Percentiles rank a stretch among this genome's conserved stretches.
phyloP scores from a whole-genome alignment of 1,140 invertebrate species.

The Drosophila mojavensis region DNA sequence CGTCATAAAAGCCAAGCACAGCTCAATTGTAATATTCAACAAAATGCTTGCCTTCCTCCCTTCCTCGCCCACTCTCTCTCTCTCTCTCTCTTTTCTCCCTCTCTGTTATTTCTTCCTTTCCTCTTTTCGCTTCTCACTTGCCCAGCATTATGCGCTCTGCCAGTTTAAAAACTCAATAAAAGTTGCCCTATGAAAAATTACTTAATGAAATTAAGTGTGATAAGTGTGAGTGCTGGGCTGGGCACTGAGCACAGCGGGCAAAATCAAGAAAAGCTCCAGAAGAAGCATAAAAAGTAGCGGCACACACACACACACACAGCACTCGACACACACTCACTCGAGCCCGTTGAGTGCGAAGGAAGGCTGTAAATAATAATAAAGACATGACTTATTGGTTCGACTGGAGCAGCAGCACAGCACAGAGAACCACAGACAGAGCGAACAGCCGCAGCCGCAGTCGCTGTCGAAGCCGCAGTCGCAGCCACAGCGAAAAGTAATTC shows the following conservation, averaged over 20 bases:
- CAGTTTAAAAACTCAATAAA: slow-evolving; percentile 78
- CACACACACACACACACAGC: slow-evolving; percentile 6
- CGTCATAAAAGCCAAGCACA: slow-evolving; percentile 20
- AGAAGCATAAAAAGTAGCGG: slow-evolving; percentile 3
- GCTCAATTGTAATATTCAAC: slow-evolving; percentile 62
- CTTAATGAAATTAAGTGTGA: slow-evolving; percentile 81
- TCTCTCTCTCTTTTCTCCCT: not conserved
- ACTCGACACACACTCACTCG: slow-evolving; percentile 5
- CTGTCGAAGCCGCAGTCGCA: not conserved
- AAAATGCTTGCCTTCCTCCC: slow-evolving; percentile 25
- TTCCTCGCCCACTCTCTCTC: not conserved
- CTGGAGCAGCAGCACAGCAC: slow-evolving; percentile 7
- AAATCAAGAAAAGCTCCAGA: not conserved
- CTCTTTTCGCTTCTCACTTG: not conserved
- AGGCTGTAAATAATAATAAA: slow-evolving; percentile 71
- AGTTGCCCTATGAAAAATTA: slow-evolving; percentile 75
- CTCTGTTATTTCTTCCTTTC: not conserved
- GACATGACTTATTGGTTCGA: slow-evolving; percentile 63
- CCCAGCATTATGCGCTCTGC: slow-evolving; percentile 50
- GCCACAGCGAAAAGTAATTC: slow-evolving; percentile 40
- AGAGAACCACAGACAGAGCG: not conserved
- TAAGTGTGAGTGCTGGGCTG: slow-evolving; percentile 45
- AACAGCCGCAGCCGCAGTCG: not conserved
- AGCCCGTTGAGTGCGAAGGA: slow-evolving; percentile 29
- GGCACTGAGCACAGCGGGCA: not conserved